Percentiles rank a stretch among this genome's conserved stretches.
Evolutionary conservation across 2,797 vertebrate genomes (phyloP).

Genomic region (Scolopax bukidnonensis): DNA sequence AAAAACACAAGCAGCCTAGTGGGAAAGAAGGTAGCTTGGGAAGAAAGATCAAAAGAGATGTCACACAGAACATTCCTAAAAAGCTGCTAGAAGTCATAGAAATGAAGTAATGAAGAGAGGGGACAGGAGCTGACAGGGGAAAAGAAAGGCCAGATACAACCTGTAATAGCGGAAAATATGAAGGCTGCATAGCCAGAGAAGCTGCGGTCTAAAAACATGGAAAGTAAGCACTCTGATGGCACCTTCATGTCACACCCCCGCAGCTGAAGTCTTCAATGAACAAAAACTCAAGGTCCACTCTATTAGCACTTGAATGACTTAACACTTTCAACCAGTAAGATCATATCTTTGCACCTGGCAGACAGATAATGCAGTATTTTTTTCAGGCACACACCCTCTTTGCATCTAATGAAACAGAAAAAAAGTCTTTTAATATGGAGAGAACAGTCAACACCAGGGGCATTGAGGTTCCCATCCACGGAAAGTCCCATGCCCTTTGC

Average conservation of each 20-base stretch:
- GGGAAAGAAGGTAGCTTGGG: background rate
- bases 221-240: background rate
- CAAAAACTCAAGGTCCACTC: background rate
- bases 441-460: background rate
- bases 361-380: background rate
- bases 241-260: background rate
- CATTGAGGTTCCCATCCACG: background rate
- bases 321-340: background rate
- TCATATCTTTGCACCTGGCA: background rate
- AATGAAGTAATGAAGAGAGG: background rate
- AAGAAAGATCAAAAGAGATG: background rate
- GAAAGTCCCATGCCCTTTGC: background rate
- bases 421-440: background rate
- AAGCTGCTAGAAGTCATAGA: background rate
- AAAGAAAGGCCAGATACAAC: background rate
- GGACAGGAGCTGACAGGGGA: background rate
- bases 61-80: background rate
- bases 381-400: background rate
- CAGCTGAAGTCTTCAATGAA: background rate
- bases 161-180: background rate
- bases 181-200: background rate
- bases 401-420: background rate
- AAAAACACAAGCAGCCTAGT: background rate
- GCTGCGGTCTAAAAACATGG: background rate
- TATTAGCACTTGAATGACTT: conserved; percentile 1